phyloP scores from a whole-genome alignment of 2,113 vertebrate genomes.

The Tor tambroides region DNA sequence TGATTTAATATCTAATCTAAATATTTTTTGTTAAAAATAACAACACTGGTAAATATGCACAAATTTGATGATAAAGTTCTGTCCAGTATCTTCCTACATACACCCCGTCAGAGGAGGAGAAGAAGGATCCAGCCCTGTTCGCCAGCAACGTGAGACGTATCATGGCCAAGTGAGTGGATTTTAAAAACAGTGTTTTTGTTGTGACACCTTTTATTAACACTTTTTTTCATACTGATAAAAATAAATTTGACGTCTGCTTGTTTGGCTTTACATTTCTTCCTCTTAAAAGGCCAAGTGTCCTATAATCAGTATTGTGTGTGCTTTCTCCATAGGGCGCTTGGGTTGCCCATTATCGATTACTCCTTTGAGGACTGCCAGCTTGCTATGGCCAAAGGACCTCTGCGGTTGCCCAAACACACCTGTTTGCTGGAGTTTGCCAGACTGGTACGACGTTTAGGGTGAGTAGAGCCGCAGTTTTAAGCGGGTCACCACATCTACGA shows the following conservation, averaged over 20 bases:
- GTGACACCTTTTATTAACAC: not conserved
- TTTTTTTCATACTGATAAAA: not conserved
- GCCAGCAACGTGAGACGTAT: constrained; percentile 89
- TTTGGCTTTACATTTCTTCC: not conserved
- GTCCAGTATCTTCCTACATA: constrained; percentile 90
- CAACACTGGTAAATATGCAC: too few relatives aligned
- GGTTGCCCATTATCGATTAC: constrained; percentile 86
- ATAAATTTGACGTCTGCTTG: not conserved
- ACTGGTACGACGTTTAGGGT: constrained; percentile 86
- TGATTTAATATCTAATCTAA: too few relatives aligned
- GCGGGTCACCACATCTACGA: too few relatives aligned
- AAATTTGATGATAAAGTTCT: not conserved
- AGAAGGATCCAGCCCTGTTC: constrained; percentile 84
- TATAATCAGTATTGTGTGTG: not conserved
- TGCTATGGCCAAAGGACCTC: constrained; percentile 84
- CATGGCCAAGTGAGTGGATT: constrained; percentile 89
- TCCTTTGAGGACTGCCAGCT: constrained; percentile 93
- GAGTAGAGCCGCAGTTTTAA: constrained; percentile 62
- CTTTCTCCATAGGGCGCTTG: constrained; percentile 79
- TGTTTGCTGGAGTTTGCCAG: constrained; percentile 89
- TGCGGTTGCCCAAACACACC: constrained; percentile 80
- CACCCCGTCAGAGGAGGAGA: constrained; percentile 87
- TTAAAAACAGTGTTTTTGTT: not conserved
- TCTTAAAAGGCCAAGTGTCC: not conserved
- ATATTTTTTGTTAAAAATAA: too few relatives aligned